These are phyloP conservation scores for Clarias pachynema DNA, from an alignment of 2,797 vertebrate genomes.

Conservation along the genomic window DNA sequence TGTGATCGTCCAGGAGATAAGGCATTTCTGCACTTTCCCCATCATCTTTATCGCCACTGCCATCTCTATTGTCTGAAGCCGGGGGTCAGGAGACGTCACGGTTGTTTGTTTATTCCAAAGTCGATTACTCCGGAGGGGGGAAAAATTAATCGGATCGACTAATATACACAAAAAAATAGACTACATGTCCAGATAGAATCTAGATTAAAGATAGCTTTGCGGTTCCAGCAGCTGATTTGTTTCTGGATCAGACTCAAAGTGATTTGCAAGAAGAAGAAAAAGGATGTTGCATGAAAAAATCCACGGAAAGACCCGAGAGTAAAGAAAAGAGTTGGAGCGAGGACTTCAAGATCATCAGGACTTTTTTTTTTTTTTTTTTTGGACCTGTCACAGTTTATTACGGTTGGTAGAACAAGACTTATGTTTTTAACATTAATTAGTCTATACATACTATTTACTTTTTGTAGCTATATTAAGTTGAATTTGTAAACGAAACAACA, in stretches of 20 bases:
- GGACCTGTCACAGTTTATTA: conserved; percentile 58
- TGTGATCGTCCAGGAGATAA: conserved; percentile 48
- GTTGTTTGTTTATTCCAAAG: not conserved
- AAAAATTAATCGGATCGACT: conserved; percentile 9
- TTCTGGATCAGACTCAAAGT: not conserved
- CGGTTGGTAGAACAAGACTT: conserved; percentile 60
- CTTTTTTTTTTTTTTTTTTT: conserved; percentile 40
- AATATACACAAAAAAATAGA: not conserved
- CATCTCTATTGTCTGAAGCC: conserved; percentile 70
- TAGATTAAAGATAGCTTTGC: conserved; percentile 9
- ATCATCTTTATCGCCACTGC: conserved; percentile 61
- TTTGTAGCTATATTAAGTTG: not conserved
- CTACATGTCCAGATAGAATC: not conserved
- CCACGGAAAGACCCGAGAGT: conserved; percentile 58
- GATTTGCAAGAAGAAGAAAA: conserved; percentile 23
- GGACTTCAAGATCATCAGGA: conserved; percentile 51
- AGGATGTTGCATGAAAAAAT: conserved; percentile 63
- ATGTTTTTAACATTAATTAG: not conserved
- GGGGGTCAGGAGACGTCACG: conserved; percentile 45
- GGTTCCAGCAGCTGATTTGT: not conserved
- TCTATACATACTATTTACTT: not conserved
- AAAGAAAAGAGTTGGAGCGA: conserved; percentile 63
- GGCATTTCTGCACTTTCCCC: conserved; percentile 66
- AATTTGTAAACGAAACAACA: not conserved
- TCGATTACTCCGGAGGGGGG: conserved; percentile 1